Percentiles rank a stretch among this genome's conserved stretches.
These are phyloP conservation scores for Parasteatoda lunata DNA, from an alignment of 2,888 invertebrate species.

Conservation along the genomic window DNA sequence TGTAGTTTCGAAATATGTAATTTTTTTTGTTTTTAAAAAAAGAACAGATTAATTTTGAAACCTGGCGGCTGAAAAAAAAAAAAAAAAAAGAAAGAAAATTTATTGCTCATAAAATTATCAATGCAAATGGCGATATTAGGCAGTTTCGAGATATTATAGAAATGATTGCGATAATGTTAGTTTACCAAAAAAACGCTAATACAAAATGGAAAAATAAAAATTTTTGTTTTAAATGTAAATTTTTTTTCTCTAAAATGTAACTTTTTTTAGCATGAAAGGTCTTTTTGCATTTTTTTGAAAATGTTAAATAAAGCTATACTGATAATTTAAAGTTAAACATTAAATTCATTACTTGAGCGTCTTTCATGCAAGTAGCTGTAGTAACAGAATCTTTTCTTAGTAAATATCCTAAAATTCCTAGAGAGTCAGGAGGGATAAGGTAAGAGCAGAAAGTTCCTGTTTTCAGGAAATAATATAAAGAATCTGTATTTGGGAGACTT, in stretches of 20 bases:
- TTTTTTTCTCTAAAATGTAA: background rate
- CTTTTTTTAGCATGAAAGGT: background rate
- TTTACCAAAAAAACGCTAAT: background rate
- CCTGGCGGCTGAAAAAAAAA: too few species aligned
- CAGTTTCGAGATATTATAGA: too few species aligned
- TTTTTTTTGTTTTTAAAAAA: too few species aligned
- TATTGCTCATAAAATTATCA: too few species aligned
- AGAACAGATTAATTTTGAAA: too few species aligned
- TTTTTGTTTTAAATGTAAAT: background rate
- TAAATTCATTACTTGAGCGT: slow-evolving; percentile 17
- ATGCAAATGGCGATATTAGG: too few species aligned
- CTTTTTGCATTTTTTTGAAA: background rate
- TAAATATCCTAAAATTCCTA: slow-evolving; percentile 52
- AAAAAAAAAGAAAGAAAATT: too few species aligned
- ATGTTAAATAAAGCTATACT: background rate
- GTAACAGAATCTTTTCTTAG: slow-evolving; percentile 14
- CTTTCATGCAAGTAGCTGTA: slow-evolving; percentile 8
- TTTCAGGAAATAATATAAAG: slow-evolving; percentile 23
- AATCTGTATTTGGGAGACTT: slow-evolving; percentile 48
- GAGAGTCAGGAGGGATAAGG: background rate
- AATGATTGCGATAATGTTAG: too few species aligned
- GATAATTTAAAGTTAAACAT: background rate
- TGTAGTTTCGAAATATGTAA: too few species aligned
- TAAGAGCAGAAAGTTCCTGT: slow-evolving; percentile 8
- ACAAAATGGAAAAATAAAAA: background rate